Evolutionary conservation across 2,888 invertebrate species (phyloP).

Genomic region (Watsonalla cultraria): DNA sequence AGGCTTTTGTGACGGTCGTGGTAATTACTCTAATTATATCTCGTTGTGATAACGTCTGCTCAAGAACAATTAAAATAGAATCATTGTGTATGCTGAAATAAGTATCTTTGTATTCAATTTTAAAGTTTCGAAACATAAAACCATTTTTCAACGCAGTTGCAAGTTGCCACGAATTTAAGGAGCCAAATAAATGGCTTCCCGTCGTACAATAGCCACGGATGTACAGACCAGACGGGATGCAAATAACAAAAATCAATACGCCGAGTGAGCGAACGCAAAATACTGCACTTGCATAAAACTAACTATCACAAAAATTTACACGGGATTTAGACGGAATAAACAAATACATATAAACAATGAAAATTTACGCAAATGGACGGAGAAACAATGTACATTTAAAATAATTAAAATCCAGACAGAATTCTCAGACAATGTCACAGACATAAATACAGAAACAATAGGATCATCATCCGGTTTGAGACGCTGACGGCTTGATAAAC

Average conservation of each 20-base stretch:
- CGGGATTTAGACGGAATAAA: slow-evolving; percentile 22
- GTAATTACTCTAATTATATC: slow-evolving; percentile 21
- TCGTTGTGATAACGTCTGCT: slow-evolving; percentile 14
- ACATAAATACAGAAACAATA: slow-evolving; percentile 57
- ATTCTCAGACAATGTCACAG: slow-evolving; percentile 53
- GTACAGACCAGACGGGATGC: slow-evolving; percentile 70
- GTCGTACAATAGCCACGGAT: slow-evolving; percentile 68
- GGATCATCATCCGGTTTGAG: slow-evolving; percentile 58
- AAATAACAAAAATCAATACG: slow-evolving; percentile 77
- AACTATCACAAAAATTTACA: slow-evolving; percentile 49
- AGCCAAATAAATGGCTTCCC: slow-evolving; percentile 49
- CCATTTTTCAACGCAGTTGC: slow-evolving; percentile 15
- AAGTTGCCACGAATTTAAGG: slow-evolving; percentile 26
- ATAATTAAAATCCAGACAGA: slow-evolving; percentile 34
- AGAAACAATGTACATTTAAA: slow-evolving; percentile 7
- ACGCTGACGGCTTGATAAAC: slow-evolving; percentile 57
- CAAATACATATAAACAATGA: slow-evolving; percentile 14
- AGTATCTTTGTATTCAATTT: background rate
- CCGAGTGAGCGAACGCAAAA: slow-evolving; percentile 52
- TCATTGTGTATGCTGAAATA: background rate
- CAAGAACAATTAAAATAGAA: slow-evolving; percentile 2
- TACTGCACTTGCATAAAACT: slow-evolving; percentile 65
- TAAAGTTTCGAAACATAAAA: background rate
- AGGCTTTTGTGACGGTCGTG: slow-evolving; percentile 7
- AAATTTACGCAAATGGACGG: background rate